Conservation (phyloP, 2,888 invertebrate species). For the Chrysolina oricalcia region DNA sequence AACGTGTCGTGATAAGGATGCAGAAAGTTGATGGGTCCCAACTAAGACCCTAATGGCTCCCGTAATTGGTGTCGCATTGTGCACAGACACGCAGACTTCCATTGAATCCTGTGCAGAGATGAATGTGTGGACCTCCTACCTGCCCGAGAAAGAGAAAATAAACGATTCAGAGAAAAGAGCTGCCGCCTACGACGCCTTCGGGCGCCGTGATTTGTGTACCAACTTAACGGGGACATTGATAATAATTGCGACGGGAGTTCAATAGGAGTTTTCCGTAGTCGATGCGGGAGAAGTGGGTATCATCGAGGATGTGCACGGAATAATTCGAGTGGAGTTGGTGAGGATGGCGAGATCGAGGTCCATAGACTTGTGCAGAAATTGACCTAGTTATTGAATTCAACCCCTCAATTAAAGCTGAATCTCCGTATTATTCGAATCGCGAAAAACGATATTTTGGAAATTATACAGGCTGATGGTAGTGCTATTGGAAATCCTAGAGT, state of each 20-base stretch:
- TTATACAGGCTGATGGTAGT: too few relatives aligned
- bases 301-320: conserved; percentile 29
- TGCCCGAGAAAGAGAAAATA: conserved; percentile 18
- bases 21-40: conserved; percentile 41
- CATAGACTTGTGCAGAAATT: conserved; percentile 4
- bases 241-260: conserved; percentile 50
- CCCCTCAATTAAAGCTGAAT: background rate
- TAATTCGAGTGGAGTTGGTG: conserved; percentile 25
- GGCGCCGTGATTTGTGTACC: conserved; percentile 54
- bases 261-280: conserved; percentile 36
- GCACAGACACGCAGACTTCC: conserved; percentile 44
- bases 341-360: conserved; percentile 11
- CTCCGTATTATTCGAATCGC: too few relatives aligned
- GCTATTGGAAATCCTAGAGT: too few relatives aligned
- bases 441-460: too few relatives aligned
- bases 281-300: conserved; percentile 27
- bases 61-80: conserved; percentile 60
- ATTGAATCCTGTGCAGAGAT: conserved; percentile 26
- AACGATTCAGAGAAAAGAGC: conserved; percentile 44
- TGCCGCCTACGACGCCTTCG: conserved; percentile 23
- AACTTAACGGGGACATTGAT: conserved; percentile 48
- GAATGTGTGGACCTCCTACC: conserved; percentile 57
- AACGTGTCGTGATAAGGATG: conserved; percentile 60
- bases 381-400: background rate
- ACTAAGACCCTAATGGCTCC: conserved; percentile 50